Evolutionary conservation across 1,140 invertebrate genomes (phyloP).

Genomic region (Belonocnema kinseyi): DNA sequence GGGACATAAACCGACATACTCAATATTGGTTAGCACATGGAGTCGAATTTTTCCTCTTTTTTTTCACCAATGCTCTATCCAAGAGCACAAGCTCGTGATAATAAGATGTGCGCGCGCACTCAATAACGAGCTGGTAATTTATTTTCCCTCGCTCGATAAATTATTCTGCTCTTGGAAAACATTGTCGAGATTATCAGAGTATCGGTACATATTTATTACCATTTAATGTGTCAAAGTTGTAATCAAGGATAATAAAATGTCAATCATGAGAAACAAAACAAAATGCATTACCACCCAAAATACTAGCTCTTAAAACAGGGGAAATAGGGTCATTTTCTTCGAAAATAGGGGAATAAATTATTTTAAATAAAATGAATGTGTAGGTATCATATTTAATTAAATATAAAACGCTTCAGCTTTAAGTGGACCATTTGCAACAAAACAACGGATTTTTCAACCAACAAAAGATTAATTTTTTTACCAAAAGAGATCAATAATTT

Average conservation of each 20-base stretch:
- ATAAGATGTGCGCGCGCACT: neutral
- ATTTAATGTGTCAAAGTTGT: neutral
- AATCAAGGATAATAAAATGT: neutral
- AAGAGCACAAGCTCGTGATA: neutral
- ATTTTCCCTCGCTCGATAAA: conserved; percentile 7
- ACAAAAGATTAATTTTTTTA: no score
- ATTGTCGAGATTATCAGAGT: conserved; percentile 10
- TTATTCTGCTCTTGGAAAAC: conserved; percentile 11
- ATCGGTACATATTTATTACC: neutral
- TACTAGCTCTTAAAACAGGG: no score
- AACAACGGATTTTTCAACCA: no score
- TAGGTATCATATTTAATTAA: no score
- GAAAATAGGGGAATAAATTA: no score
- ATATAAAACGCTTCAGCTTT: no score
- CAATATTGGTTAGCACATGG: conserved; percentile 13
- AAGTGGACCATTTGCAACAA: no score
- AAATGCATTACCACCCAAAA: no score
- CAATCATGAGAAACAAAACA: no score
- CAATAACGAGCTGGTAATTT: conserved; percentile 26
- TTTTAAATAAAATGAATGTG: no score
- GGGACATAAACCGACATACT: conserved; percentile 16
- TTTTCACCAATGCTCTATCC: neutral
- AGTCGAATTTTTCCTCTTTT: conserved; percentile 21
- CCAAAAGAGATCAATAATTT: no score
- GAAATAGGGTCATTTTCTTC: no score